Percentiles rank a stretch among this genome's conserved stretches.
Evolutionary conservation across 2,797 vertebrate species (phyloP).

Genomic region (Peromyscus aztecus): DNA sequence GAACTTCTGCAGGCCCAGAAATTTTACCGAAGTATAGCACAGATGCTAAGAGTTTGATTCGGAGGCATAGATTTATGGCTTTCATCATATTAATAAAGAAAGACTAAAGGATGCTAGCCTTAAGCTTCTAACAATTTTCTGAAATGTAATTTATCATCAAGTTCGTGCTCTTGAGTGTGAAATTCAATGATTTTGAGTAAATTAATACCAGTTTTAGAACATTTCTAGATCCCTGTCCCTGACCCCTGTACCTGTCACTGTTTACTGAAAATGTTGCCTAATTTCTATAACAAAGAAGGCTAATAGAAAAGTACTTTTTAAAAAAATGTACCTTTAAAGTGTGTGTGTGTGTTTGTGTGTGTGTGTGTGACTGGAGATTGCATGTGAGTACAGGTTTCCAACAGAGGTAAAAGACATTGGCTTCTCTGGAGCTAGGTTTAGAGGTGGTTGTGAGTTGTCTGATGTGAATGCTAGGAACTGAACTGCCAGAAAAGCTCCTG

Average conservation of each 20-base stretch:
- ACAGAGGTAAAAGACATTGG: not conserved
- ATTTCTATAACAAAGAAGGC: not conserved
- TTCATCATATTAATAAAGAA: constrained; percentile 20
- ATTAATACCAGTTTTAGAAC: constrained; percentile 52
- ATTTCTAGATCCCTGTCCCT: not conserved
- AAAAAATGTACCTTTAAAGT: not conserved
- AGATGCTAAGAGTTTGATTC: constrained; percentile 10
- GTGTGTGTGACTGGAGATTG: not conserved
- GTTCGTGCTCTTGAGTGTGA: not conserved
- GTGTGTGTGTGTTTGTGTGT: not conserved
- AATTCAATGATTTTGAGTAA: not conserved
- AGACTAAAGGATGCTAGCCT: constrained; percentile 6
- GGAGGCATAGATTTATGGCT: not conserved
- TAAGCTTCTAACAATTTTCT: not conserved
- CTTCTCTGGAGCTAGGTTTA: not conserved
- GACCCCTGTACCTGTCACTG: not conserved
- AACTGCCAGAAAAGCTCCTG: not conserved
- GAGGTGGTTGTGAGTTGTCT: not conserved
- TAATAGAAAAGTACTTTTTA: not conserved
- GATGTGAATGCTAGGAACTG: not conserved
- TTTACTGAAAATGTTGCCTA: not conserved
- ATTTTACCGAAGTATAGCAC: not conserved
- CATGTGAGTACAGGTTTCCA: not conserved
- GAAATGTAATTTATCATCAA: constrained; percentile 26
- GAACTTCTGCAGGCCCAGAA: not conserved